Conservation (phyloP, 2,888 invertebrate species). For the Epirrita christyi region DNA sequence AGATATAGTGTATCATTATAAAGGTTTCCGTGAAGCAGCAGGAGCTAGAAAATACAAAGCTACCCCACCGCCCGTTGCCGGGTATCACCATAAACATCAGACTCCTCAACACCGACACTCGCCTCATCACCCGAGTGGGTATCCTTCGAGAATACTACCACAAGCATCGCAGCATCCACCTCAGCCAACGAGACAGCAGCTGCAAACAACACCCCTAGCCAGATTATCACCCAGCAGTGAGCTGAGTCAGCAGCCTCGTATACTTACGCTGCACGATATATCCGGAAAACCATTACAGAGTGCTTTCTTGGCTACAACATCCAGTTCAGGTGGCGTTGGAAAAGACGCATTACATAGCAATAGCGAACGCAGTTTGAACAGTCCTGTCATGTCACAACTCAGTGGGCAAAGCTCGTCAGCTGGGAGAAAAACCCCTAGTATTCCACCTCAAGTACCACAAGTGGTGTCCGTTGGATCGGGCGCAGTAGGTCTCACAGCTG, state of each 20-base stretch:
- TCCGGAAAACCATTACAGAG: slow-evolving; percentile 96
- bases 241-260: slow-evolving; percentile 95
- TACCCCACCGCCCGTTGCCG: slow-evolving; percentile 91
- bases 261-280: slow-evolving; percentile 96
- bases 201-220: slow-evolving; percentile 96
- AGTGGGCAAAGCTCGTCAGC: slow-evolving; percentile 94
- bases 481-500: slow-evolving; percentile 94
- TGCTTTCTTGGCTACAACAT: slow-evolving; percentile 94
- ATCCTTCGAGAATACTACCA: slow-evolving; percentile 89
- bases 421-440: slow-evolving; percentile 89
- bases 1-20: slow-evolving; percentile 98
- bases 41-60: slow-evolving; percentile 95
- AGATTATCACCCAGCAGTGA: slow-evolving; percentile 96
- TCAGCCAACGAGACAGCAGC: slow-evolving; percentile 87
- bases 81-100: slow-evolving; percentile 91
- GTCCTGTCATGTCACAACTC: slow-evolving; percentile 96
- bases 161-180: slow-evolving; percentile 88
- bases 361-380: slow-evolving; percentile 95
- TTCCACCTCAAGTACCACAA: slow-evolving; percentile 88
- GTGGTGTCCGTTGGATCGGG: slow-evolving; percentile 87
- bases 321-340: slow-evolving; percentile 94
- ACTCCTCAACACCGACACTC: slow-evolving; percentile 91
- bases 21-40: slow-evolving; percentile 94
- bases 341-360: slow-evolving; percentile 96
- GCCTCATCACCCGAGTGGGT: slow-evolving; percentile 90